A percentile compares a stretch with the other conserved stretches of the same genome.
Evolutionary conservation across 2,888 invertebrate genomes (phyloP).

Genomic region (Ochropacha duplaris): DNA sequence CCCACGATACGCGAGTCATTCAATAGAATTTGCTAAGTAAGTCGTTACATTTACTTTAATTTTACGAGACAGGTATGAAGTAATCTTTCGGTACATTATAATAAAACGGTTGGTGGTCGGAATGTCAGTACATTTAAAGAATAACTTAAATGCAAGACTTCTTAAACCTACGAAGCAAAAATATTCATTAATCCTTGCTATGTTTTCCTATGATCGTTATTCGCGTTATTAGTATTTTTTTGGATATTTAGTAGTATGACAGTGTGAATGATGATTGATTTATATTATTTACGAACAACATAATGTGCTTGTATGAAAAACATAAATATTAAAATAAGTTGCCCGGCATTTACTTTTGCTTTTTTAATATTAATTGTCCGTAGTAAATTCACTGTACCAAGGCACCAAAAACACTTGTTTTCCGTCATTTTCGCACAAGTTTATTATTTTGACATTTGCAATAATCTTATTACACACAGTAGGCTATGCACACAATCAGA

Average conservation of each 20-base stretch:
- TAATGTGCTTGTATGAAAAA: too few species aligned
- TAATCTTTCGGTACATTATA: not conserved
- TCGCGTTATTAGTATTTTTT: too few species aligned
- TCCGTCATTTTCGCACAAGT: slow-evolving; percentile 5
- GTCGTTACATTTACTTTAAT: not conserved
- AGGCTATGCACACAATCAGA: not conserved
- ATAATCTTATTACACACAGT: slow-evolving; percentile 7
- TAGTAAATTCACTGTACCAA: not conserved
- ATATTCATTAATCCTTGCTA: too few species aligned
- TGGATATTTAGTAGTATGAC: too few species aligned
- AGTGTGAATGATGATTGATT: too few species aligned
- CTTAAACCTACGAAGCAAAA: too few species aligned
- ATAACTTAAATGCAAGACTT: too few species aligned
- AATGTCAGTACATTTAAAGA: not conserved
- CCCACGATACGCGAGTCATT: not conserved
- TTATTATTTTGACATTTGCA: slow-evolving; percentile 30
- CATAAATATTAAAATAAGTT: not conserved
- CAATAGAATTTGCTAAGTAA: not conserved
- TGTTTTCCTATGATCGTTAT: too few species aligned
- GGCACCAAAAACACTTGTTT: not conserved
- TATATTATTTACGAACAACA: too few species aligned
- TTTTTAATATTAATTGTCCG: not conserved
- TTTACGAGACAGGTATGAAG: not conserved
- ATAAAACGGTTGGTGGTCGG: not conserved
- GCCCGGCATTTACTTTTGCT: not conserved